phyloP scores from a whole-genome alignment of 2,113 vertebrate species.

The Camarhynchus parvulus region DNA sequence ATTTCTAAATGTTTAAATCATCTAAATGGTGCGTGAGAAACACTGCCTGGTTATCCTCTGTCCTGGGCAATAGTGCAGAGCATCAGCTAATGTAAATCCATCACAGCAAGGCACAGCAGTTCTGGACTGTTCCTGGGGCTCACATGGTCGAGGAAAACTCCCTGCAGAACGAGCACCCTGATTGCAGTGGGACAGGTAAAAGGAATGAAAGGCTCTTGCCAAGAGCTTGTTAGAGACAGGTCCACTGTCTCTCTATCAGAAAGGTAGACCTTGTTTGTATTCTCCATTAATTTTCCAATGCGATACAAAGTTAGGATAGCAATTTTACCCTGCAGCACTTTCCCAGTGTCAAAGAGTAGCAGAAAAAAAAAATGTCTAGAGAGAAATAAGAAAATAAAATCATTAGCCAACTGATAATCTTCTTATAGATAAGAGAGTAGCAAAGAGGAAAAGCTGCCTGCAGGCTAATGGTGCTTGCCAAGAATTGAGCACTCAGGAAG shows the following conservation, averaged over 20 bases:
- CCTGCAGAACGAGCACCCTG: not conserved
- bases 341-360: not conserved
- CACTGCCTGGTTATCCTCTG: not conserved
- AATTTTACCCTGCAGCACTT: not conserved
- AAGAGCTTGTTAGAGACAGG: not conserved
- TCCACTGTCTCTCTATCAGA: not conserved
- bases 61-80: not conserved
- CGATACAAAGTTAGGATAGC: not conserved
- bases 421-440: not conserved
- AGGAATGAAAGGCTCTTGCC: not conserved
- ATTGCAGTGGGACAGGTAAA: not conserved
- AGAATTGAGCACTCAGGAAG: not conserved
- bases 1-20: slow-evolving; percentile 15
- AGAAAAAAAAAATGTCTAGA: not conserved
- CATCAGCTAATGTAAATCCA: not conserved
- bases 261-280: not conserved
- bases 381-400: not conserved
- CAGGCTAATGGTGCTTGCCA: not conserved
- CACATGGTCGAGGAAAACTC: not conserved
- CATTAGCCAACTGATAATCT: not conserved
- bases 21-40: not conserved
- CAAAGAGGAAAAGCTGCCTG: not conserved
- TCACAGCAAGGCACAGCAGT: not conserved
- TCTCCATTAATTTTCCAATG: not conserved
- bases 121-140: not conserved